phyloP scores from a whole-genome alignment of 1,140 invertebrate species.

The Papilio glaucus region DNA sequence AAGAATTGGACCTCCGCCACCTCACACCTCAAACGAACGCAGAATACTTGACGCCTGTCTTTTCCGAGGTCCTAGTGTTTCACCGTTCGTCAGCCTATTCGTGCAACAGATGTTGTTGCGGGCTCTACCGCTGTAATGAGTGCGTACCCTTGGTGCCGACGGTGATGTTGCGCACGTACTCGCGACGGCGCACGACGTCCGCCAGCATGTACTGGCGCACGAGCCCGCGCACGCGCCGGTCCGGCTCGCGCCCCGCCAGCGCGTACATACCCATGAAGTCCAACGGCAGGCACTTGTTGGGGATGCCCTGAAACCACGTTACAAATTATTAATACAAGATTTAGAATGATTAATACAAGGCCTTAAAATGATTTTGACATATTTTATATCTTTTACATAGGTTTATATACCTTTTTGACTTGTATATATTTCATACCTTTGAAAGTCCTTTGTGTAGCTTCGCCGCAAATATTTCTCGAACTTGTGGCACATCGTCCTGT shows the following conservation, averaged over 20 bases:
- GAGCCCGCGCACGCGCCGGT: conserved; percentile 88
- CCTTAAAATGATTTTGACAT: too few species aligned
- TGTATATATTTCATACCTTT: conserved; percentile 57
- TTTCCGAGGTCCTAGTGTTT: too few species aligned
- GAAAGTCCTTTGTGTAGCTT: conserved; percentile 95
- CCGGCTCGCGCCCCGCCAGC: conserved; percentile 92
- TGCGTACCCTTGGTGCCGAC: conserved; percentile 75
- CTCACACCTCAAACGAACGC: too few species aligned
- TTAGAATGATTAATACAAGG: too few species aligned
- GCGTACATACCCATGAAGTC: conserved; percentile 99
- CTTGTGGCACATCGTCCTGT: conserved; percentile 94
- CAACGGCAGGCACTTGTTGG: conserved; percentile 94
- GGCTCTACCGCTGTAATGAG: too few species aligned
- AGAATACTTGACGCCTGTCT: too few species aligned
- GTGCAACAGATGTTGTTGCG: not conserved
- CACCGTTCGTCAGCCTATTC: not conserved
- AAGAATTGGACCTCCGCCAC: too few species aligned
- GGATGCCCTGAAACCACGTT: conserved; percentile 87
- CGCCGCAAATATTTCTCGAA: conserved; percentile 93
- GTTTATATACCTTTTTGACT: too few species aligned
- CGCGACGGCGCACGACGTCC: conserved; percentile 94
- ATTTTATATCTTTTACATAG: too few species aligned
- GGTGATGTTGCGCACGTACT: conserved; percentile 94
- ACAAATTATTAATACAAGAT: not conserved
- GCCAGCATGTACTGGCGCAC: conserved; percentile 91